phyloP scores from a whole-genome alignment of 2,888 invertebrate genomes.

The Dromius quadrimaculatus region DNA sequence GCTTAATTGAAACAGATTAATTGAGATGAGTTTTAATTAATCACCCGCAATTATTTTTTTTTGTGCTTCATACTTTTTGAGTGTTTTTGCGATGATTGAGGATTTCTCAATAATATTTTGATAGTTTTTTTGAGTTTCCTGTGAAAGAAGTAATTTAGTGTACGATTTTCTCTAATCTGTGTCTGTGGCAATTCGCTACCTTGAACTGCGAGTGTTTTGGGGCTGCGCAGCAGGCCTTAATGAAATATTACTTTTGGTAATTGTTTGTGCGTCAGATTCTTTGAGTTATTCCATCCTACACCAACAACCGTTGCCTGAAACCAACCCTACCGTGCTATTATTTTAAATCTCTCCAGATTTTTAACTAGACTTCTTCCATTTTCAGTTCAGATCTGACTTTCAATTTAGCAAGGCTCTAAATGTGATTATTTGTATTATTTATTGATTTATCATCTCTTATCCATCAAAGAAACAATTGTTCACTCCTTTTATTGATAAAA shows the following conservation, averaged over 20 bases:
- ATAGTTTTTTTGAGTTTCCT: background rate
- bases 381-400: too few relatives aligned
- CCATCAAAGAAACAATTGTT: too few relatives aligned
- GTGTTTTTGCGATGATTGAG: background rate
- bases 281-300: conserved; percentile 36
- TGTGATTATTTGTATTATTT: too few relatives aligned
- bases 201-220: background rate
- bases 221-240: conserved; percentile 18
- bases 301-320: background rate
- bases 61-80: background rate
- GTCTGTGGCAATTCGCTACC: background rate
- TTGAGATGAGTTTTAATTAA: background rate
- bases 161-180: background rate
- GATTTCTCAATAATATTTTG: background rate
- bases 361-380: too few relatives aligned
- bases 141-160: too few relatives aligned
- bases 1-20: background rate
- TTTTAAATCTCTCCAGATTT: conserved; percentile 12
- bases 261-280: conserved; percentile 42
- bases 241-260: conserved; percentile 50
- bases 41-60: background rate
- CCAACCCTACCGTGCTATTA: background rate
- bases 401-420: too few relatives aligned
- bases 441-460: too few relatives aligned
- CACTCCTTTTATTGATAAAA: too few relatives aligned